A percentile compares a stretch with the other conserved stretches of the same genome.
Evolutionary conservation across 2,113 vertebrate genomes (phyloP).

Genomic region (Zosterops japonicus): DNA sequence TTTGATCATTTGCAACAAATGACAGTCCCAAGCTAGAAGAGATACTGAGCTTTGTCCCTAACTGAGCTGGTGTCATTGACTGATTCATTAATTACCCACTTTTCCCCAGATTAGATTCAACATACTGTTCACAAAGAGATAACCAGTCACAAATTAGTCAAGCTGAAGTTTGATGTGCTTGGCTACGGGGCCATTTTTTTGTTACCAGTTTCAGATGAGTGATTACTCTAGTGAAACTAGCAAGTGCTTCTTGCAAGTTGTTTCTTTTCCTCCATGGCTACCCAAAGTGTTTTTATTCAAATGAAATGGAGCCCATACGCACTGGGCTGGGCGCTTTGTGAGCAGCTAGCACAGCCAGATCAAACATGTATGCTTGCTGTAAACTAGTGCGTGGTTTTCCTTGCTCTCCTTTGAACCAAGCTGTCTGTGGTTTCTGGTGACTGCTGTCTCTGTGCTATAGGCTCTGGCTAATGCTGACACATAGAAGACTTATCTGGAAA

Average conservation of each 20-base stretch:
- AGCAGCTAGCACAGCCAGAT: neutral
- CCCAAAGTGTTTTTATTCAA: conserved; percentile 25
- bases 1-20: neutral
- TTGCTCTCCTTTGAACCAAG: conserved; percentile 14
- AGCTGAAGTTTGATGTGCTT: conserved; percentile 1
- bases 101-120: conserved; percentile 38
- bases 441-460: neutral
- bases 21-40: neutral
- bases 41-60: neutral
- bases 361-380: neutral
- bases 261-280: conserved; percentile 48
- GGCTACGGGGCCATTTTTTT: neutral
- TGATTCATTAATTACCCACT: conserved; percentile 32
- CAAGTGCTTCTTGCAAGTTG: neutral
- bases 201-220: conserved; percentile 20
- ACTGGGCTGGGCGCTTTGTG: neutral
- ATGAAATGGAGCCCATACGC: neutral
- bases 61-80: neutral
- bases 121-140: conserved; percentile 23
- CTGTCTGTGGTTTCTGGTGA: conserved; percentile 4
- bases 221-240: conserved; percentile 41
- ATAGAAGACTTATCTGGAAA: neutral
- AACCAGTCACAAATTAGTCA: conserved; percentile 56
- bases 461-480: neutral
- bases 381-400: neutral